A percentile compares a stretch with the other conserved stretches of the same genome.
These are phyloP conservation scores for Spongia lamella DNA, from an alignment of 37 sponge, comb jelly and placozoan genomes.

Conservation along the genomic window DNA sequence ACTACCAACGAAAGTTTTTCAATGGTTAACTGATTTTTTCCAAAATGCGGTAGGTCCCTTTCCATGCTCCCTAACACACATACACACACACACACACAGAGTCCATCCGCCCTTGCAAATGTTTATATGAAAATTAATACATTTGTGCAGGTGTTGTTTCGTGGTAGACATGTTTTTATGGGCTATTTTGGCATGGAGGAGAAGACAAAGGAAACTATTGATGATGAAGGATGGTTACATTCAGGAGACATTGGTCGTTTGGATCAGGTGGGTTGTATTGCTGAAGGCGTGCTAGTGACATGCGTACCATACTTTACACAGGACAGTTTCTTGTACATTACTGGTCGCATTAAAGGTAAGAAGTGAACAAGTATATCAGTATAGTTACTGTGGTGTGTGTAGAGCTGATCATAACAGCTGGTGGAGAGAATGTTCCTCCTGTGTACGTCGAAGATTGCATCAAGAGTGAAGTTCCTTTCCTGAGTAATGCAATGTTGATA, in stretches of 20 bases:
- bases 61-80: too few relatives aligned
- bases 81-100: too few relatives aligned
- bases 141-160: constrained; percentile 57
- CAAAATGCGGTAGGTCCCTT: too few relatives aligned
- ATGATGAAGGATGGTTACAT: constrained; percentile 92
- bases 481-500: constrained; percentile 72
- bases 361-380: neutral
- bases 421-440: constrained; percentile 87
- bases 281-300: neutral
- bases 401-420: constrained; percentile 87
- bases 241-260: constrained; percentile 86
- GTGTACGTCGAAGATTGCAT: constrained; percentile 71
- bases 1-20: too few relatives aligned
- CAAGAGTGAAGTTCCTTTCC: constrained; percentile 54
- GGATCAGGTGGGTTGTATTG: constrained; percentile 37
- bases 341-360: constrained; percentile 77
- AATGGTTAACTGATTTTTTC: too few relatives aligned
- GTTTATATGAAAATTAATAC: too few relatives aligned
- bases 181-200: constrained; percentile 86
- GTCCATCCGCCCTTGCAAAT: too few relatives aligned
- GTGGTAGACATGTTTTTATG: constrained; percentile 93
- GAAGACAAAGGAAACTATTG: constrained; percentile 84
- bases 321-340: constrained; percentile 68
- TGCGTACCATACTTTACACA: neutral
- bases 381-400: neutral